Evolutionary conservation across 2,888 invertebrate species (phyloP).

Genomic region (Altica lythri): DNA sequence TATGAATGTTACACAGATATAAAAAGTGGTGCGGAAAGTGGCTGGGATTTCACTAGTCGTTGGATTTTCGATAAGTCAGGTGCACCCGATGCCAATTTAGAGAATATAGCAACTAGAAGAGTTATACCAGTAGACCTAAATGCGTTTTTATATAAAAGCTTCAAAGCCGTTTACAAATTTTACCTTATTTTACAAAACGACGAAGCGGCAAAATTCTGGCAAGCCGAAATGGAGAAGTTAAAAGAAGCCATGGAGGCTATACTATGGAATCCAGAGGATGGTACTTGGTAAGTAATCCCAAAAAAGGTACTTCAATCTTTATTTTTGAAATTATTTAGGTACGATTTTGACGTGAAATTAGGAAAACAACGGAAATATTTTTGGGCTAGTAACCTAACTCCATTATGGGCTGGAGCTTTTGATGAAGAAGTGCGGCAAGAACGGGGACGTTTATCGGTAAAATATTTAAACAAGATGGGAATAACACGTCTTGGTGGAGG

Average conservation of each 20-base stretch:
- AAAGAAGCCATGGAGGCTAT: conserved; percentile 69
- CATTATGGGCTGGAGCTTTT: conserved; percentile 68
- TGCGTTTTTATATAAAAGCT: conserved; percentile 73
- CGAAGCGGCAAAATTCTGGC: conserved; percentile 61
- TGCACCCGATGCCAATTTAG: conserved; percentile 55
- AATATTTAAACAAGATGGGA: conserved; percentile 60
- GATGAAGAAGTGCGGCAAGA: conserved; percentile 34
- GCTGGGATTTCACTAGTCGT: conserved; percentile 86
- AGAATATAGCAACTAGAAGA: conserved; percentile 67
- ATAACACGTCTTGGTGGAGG: conserved; percentile 63
- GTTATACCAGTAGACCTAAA: conserved; percentile 85
- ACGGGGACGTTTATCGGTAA: conserved; percentile 58
- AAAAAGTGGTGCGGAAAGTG: conserved; percentile 70
- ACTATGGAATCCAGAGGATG: conserved; percentile 77
- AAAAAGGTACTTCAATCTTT: too few species aligned
- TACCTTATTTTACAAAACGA: conserved; percentile 60
- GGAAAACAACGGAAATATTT: conserved; percentile 65
- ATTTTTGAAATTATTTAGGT: too few species aligned
- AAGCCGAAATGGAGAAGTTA: conserved; percentile 54
- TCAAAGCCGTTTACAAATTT: conserved; percentile 66
- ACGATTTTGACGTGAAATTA: conserved; percentile 66
- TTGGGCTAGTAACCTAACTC: conserved; percentile 72
- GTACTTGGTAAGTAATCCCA: conserved; percentile 73
- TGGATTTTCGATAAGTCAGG: conserved; percentile 72
- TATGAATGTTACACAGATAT: conserved; percentile 65